Percentiles rank a stretch among this genome's conserved stretches.
Evolutionary conservation across 2,113 vertebrate species (phyloP).

Genomic region (Platycercus adscitus): DNA sequence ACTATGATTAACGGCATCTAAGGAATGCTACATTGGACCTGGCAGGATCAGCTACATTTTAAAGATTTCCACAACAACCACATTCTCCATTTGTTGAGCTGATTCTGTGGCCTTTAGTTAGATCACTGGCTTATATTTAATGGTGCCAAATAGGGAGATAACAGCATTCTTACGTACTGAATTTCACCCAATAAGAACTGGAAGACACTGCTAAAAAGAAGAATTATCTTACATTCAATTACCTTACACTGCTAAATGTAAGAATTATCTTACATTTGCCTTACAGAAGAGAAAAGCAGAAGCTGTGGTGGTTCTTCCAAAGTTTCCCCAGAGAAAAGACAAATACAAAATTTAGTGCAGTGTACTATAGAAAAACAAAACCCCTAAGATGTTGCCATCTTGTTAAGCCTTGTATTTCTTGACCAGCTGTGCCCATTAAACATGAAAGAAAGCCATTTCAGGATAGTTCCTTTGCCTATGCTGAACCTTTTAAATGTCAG

Average conservation of each 20-base stretch:
- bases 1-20: conserved; percentile 44
- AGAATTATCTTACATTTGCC: not conserved
- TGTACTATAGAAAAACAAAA: not conserved
- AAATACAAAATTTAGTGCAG: not conserved
- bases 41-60: conserved; percentile 38
- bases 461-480: not conserved
- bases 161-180: conserved; percentile 33
- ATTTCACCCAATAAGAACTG: not conserved
- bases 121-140: not conserved
- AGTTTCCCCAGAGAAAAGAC: not conserved
- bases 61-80: conserved; percentile 54
- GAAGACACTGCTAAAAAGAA: not conserved
- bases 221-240: not conserved
- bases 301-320: not conserved
- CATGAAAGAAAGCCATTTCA: not conserved
- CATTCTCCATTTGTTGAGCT: conserved; percentile 31
- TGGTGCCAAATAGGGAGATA: conserved; percentile 34
- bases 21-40: conserved; percentile 15
- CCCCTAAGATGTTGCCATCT: not conserved
- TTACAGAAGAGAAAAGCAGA: not conserved
- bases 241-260: not conserved
- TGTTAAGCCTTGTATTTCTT: not conserved
- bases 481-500: not conserved
- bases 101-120: not conserved
- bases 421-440: not conserved